These are phyloP conservation scores for Anagrus nilaparvatae DNA, from an alignment of 1,140 invertebrate species.

Conservation along the genomic window DNA sequence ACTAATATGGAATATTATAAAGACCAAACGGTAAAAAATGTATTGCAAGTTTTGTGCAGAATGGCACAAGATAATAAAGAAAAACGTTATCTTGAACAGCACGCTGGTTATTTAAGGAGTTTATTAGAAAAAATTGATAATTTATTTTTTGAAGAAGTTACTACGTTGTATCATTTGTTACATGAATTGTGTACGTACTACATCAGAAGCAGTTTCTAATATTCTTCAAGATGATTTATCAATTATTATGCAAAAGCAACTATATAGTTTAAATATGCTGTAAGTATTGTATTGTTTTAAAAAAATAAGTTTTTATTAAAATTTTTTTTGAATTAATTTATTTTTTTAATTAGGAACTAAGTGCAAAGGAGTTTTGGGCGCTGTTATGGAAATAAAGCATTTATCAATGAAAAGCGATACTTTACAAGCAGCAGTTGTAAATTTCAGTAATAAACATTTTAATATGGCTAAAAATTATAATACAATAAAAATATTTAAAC, in stretches of 20 bases:
- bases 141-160: conserved; percentile 46
- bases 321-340: no score
- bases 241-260: conserved; percentile 51
- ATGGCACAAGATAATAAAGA: conserved; percentile 28
- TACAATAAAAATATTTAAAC: no score
- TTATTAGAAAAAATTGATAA: conserved; percentile 49
- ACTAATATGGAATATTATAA: conserved; percentile 31
- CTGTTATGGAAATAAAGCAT: conserved; percentile 43
- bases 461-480: conserved; percentile 1
- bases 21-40: conserved; percentile 33
- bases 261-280: conserved; percentile 42
- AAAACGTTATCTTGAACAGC: conserved; percentile 28
- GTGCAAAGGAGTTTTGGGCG: conserved; percentile 39
- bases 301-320: not conserved
- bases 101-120: conserved; percentile 38
- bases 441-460: conserved; percentile 28
- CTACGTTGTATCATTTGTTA: conserved; percentile 45
- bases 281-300: conserved; percentile 22
- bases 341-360: conserved; percentile 32
- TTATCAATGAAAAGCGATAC: conserved; percentile 28
- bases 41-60: conserved; percentile 28
- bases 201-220: conserved; percentile 33
- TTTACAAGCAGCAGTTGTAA: conserved; percentile 22
- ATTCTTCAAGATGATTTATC: conserved; percentile 49
- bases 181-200: conserved; percentile 42